These are phyloP conservation scores for Helicorthomorpha holstii DNA, from an alignment of 1,140 invertebrate genomes.

Conservation along the genomic window DNA sequence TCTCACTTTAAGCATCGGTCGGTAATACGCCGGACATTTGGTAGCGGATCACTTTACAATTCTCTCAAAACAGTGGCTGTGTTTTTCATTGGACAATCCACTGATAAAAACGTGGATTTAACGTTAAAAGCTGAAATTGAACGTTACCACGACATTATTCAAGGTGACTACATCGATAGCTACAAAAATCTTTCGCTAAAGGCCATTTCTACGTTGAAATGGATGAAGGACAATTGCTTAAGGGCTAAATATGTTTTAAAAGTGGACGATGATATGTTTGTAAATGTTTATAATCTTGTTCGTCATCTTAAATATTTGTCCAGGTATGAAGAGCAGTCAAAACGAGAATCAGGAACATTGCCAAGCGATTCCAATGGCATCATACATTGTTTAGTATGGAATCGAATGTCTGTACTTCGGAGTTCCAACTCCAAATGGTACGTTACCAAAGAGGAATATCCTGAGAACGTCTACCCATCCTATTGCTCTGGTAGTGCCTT, in stretches of 20 bases:
- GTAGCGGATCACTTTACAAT: not conserved
- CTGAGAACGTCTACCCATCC: conserved; percentile 15
- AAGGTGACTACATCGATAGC: not conserved
- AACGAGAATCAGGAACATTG: too few relatives aligned
- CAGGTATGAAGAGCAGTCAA: not conserved
- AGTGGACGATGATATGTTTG: conserved; percentile 12
- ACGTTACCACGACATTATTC: conserved; percentile 1
- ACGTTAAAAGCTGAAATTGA: not conserved
- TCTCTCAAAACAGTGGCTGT: not conserved
- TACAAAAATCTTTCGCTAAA: not conserved
- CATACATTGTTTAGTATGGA: not conserved
- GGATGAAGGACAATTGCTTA: not conserved
- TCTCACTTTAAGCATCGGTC: conserved; percentile 10
- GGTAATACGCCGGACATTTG: conserved; percentile 18
- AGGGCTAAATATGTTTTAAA: conserved; percentile 2
- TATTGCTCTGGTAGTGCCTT: conserved; percentile 20
- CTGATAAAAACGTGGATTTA: not conserved
- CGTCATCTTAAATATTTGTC: not conserved
- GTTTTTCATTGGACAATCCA: not conserved
- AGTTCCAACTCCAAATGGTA: conserved; percentile 15
- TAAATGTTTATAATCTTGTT: conserved; percentile 11
- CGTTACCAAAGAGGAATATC: conserved; percentile 16
- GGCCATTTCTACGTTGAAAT: conserved; percentile 4
- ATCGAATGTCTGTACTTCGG: not conserved
- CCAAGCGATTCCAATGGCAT: not conserved